Conservation (phyloP, 2,797 vertebrate species). For the Acanthopagrus latus region DNA sequence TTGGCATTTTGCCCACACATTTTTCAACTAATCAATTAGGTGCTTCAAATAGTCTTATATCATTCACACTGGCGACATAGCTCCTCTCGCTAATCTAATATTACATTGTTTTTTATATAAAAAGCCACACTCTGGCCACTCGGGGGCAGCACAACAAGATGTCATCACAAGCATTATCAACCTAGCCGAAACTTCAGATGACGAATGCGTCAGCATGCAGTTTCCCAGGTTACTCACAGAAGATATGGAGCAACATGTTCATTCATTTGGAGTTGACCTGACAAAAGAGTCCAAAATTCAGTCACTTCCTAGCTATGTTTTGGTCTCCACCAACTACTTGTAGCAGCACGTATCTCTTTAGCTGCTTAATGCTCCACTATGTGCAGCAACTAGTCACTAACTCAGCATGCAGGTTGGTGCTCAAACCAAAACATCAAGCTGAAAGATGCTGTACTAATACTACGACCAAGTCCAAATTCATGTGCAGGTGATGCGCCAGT, state of each 20-base stretch:
- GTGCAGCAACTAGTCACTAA: neutral
- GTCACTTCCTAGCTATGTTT: neutral
- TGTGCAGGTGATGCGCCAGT: no score
- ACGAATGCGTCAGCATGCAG: neutral
- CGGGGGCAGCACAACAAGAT: neutral
- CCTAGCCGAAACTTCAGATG: neutral
- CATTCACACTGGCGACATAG: neutral
- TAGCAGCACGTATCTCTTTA: neutral
- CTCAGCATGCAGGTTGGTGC: neutral
- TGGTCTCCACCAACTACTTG: neutral
- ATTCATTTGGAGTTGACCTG: neutral
- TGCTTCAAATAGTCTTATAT: neutral
- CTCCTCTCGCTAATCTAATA: neutral
- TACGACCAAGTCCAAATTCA: no score
- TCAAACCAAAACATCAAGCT: constrained; percentile 15
- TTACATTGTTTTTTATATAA: neutral
- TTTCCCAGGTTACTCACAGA: neutral
- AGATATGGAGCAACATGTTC: neutral
- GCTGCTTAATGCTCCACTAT: neutral
- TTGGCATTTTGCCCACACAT: neutral
- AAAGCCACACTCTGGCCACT: neutral
- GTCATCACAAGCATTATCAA: neutral
- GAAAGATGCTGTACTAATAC: neutral
- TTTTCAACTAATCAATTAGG: neutral
- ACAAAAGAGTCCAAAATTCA: neutral